phyloP scores from a whole-genome alignment of 2,888 invertebrate genomes.

The Dicycla oo region DNA sequence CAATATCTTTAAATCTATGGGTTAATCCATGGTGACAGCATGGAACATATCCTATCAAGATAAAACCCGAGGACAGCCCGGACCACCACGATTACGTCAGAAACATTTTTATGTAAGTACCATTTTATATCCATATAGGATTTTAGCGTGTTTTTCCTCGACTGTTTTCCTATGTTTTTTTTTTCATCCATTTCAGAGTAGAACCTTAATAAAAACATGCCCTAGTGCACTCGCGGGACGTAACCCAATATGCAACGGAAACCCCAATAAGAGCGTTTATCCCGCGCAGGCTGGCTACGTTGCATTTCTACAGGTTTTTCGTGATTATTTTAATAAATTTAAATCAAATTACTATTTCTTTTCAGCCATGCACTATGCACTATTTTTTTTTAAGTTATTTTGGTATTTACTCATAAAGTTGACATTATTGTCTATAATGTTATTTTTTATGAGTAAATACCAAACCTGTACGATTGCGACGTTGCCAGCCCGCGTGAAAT shows the following conservation, averaged over 20 bases:
- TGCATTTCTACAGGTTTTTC: too few species aligned
- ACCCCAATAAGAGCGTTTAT: too few species aligned
- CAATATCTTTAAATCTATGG: conserved; percentile 47
- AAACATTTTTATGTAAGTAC: conserved; percentile 42
- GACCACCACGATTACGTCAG: conserved; percentile 36
- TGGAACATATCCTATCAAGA: conserved; percentile 55
- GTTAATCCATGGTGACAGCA: conserved; percentile 57
- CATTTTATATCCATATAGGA: conserved; percentile 29
- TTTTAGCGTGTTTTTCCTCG: conserved; percentile 35
- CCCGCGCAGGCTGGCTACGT: too few species aligned
- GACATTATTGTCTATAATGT: too few species aligned
- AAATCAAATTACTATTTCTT: too few species aligned
- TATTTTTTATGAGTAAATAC: too few species aligned
- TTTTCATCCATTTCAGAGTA: conserved; percentile 26
- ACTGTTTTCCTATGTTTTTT: conserved; percentile 32
- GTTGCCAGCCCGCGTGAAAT: too few species aligned
- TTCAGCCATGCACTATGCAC: too few species aligned
- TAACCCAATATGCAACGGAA: conserved; percentile 46
- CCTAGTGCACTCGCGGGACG: conserved; percentile 40
- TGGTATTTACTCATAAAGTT: too few species aligned
- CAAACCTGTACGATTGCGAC: too few species aligned
- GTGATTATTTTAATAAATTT: too few species aligned
- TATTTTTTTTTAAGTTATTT: too few species aligned
- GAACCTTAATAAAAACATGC: conserved; percentile 47
- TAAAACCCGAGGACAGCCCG: conserved; percentile 37